Base-by-base conservation (phyloP, 2,888 invertebrate species). In the Lasioglossum oenotherae region DNA sequence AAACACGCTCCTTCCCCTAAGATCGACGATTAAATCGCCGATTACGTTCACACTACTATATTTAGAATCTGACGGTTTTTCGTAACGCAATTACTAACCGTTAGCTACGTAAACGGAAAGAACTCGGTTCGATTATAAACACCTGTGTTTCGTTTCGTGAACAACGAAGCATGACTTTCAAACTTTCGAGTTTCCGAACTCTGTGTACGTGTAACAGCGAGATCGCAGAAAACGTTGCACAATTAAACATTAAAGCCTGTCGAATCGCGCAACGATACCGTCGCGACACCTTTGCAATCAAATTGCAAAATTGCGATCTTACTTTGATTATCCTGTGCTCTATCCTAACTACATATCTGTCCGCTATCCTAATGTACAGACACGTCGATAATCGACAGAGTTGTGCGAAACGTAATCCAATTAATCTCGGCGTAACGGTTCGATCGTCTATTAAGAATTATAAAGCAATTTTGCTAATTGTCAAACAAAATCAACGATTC, bases 61-160 rank as follows among this genome's bases (percentile, higher is more conserved):
- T 84, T 84, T 84, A 84, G 84, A 84, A 41, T 57, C 67, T 78
- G 84, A 84, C 77, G 73, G 77, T 69, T 23, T 78, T 74, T 78
- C 82, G 35, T 57, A 76, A 84, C 27, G 67, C 41, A 69, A 83
- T 64, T 35, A 41, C n/a, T 38, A 27, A 31, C 1, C 44, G 27
- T 31, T 46, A 16, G 44, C 16, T 5, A 46, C 16, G 38, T 49
- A 67, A 71, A 71, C 78, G 69, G 60, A 74, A 64, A 35, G 6
- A 71, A 71, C 41, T 5, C 5, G 71, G 6, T 41, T 41, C 71
- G 41, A 71, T 71, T 71, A 71, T 41, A 4, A 71, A 71, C 71
- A n/a, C 10, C n/a, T 23, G 19, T 35, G 64, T 64, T 64, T 31
- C 64, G 64, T 64, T 64, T 31, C 64, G 64, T 8, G 31, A 64